phyloP scores from a whole-genome alignment of 1,140 invertebrate species.

The Ips typographus region DNA sequence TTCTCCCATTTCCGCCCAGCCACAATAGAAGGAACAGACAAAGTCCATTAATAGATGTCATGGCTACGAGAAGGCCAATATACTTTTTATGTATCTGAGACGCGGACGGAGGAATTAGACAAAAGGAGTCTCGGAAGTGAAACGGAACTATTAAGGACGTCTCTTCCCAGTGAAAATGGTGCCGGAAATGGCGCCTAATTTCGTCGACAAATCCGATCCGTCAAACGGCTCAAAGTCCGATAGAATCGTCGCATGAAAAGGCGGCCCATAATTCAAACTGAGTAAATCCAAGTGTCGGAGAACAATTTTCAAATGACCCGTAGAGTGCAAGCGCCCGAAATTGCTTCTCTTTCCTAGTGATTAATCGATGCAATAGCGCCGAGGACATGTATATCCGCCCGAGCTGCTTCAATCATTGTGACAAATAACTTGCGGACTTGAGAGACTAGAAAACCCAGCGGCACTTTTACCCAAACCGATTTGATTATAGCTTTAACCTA shows the following conservation, averaged over 20 bases:
- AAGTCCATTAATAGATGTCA: constrained; percentile 30
- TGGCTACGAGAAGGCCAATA: neutral
- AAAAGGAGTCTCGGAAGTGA: constrained; percentile 3
- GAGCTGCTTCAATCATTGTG: constrained; percentile 50
- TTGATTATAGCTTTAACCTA: constrained; percentile 18
- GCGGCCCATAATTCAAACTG: constrained; percentile 23
- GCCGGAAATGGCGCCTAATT: neutral
- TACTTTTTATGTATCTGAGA: constrained; percentile 12
- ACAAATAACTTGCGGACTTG: constrained; percentile 45
- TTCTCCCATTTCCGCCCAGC: constrained; percentile 2
- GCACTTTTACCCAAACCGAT: constrained; percentile 29
- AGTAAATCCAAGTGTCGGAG: constrained; percentile 28
- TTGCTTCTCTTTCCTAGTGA: constrained; percentile 44
- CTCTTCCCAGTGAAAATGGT: neutral
- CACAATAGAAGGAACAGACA: constrained; percentile 14
- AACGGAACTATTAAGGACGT: neutral
- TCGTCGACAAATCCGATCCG: neutral
- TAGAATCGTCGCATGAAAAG: neutral
- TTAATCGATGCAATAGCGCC: constrained; percentile 48
- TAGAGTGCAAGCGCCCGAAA: constrained; percentile 37
- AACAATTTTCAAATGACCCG: constrained; percentile 35
- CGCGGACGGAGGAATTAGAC: constrained; percentile 6
- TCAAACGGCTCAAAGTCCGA: neutral
- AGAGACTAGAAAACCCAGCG: constrained; percentile 13
- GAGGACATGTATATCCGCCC: constrained; percentile 48